A percentile compares a stretch with the other conserved stretches of the same genome.
phyloP scores from a whole-genome alignment of 2,888 invertebrate genomes.

The Doris montereyensis region DNA sequence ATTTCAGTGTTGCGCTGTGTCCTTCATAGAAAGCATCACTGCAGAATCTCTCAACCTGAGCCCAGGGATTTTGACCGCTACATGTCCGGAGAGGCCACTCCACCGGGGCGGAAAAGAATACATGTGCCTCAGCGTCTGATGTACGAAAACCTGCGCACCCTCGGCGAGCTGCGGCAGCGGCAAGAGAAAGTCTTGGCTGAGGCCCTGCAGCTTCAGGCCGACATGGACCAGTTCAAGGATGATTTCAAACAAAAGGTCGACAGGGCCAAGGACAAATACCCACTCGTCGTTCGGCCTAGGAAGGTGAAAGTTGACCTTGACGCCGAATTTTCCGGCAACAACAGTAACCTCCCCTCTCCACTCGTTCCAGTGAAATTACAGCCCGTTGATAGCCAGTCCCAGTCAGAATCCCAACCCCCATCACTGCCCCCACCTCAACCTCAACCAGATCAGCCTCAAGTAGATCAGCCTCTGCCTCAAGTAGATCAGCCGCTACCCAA shows the following conservation, averaged over 20 bases:
- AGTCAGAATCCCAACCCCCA: neutral
- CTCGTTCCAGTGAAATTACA: constrained; percentile 71
- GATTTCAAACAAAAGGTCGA: constrained; percentile 83
- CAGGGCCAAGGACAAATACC: constrained; percentile 82
- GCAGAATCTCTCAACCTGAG: constrained; percentile 94
- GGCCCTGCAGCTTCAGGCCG: constrained; percentile 79
- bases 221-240: constrained; percentile 83
- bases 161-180: constrained; percentile 80
- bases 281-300: constrained; percentile 73
- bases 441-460: too few relatives aligned
- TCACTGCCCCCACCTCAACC: neutral
- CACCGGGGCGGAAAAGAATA: constrained; percentile 80
- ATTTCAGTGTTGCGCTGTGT: constrained; percentile 94
- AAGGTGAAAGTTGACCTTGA: constrained; percentile 78
- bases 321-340: constrained; percentile 76
- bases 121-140: constrained; percentile 84
- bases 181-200: constrained; percentile 78
- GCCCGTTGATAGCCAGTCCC: neutral
- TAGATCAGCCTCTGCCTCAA: neutral
- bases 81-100: constrained; percentile 91
- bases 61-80: constrained; percentile 92
- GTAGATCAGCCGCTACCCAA: too few relatives aligned
- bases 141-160: constrained; percentile 82
- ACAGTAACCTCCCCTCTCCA: constrained; percentile 76
- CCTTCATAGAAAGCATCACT: constrained; percentile 96